Evolutionary conservation across 2,888 invertebrate species (phyloP).

Genomic region (Leptogaster cylindrica): DNA sequence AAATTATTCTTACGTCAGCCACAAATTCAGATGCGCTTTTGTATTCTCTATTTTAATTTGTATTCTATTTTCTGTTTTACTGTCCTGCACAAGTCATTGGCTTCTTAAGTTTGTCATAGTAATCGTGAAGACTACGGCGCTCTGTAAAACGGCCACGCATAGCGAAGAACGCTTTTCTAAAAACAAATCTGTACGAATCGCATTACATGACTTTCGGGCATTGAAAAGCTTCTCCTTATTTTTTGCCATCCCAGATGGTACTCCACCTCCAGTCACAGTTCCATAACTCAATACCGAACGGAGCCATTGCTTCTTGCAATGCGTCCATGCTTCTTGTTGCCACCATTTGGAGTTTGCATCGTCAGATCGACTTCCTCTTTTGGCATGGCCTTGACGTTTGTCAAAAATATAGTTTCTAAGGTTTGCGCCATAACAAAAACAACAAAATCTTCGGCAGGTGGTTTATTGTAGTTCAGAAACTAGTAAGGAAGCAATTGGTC

Average conservation of each 20-base stretch:
- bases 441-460: constrained; percentile 96
- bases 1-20: constrained; percentile 94
- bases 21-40: constrained; percentile 93
- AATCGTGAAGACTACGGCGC: constrained; percentile 91
- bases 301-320: constrained; percentile 54
- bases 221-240: constrained; percentile 86
- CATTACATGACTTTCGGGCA: constrained; percentile 88
- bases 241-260: constrained; percentile 66
- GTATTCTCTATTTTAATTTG: constrained; percentile 92
- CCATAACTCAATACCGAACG: constrained; percentile 58
- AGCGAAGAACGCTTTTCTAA: constrained; percentile 93
- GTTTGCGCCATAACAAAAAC: constrained; percentile 98
- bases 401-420: constrained; percentile 87
- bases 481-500: too few species aligned
- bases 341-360: constrained; percentile 70
- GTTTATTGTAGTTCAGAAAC: too few species aligned
- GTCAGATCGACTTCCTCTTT: constrained; percentile 90
- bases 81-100: constrained; percentile 99
- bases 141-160: constrained; percentile 99
- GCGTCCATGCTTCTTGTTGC: constrained; percentile 65
- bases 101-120: constrained; percentile 97
- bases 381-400: constrained; percentile 93
- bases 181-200: constrained; percentile 89
- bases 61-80: constrained; percentile 98
- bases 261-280: constrained; percentile 59